phyloP scores from a whole-genome alignment of 2,113 vertebrate genomes.

The Mixornis gularis region DNA sequence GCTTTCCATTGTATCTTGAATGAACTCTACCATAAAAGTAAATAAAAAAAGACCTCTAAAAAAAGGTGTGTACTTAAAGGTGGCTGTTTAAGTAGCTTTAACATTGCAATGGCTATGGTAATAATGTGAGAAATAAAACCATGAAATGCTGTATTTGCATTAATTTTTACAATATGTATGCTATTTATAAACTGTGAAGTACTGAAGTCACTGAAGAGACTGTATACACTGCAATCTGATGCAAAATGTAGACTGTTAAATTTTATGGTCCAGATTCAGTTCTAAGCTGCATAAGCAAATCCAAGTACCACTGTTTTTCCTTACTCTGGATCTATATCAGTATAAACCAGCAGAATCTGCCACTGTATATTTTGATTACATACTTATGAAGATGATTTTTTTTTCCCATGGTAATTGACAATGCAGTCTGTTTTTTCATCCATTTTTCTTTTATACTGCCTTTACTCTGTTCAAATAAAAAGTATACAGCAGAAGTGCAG shows the following conservation, averaged over 20 bases:
- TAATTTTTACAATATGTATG: background rate
- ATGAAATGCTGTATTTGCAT: background rate
- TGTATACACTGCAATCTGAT: background rate
- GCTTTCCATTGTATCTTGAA: conserved; percentile 28
- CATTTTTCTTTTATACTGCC: background rate
- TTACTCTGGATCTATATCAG: background rate
- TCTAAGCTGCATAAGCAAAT: background rate
- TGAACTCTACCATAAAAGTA: conserved; percentile 8
- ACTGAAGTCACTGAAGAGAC: no score
- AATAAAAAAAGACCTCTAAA: conserved; percentile 10
- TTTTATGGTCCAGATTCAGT: background rate
- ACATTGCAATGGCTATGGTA: background rate
- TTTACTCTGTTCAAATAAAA: background rate
- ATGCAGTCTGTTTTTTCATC: background rate
- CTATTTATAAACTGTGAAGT: background rate
- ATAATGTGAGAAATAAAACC: background rate
- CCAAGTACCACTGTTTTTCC: background rate
- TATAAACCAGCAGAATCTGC: background rate
- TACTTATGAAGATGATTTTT: background rate
- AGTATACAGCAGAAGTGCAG: background rate
- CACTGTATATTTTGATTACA: background rate
- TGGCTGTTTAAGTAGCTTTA: conserved; percentile 18
- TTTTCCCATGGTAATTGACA: background rate
- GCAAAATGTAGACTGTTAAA: conserved; percentile 12
- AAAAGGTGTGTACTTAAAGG: background rate